A percentile compares a stretch with the other conserved stretches of the same genome.
phyloP scores from a whole-genome alignment of 1,140 invertebrate genomes.

The Aricia agestis region DNA sequence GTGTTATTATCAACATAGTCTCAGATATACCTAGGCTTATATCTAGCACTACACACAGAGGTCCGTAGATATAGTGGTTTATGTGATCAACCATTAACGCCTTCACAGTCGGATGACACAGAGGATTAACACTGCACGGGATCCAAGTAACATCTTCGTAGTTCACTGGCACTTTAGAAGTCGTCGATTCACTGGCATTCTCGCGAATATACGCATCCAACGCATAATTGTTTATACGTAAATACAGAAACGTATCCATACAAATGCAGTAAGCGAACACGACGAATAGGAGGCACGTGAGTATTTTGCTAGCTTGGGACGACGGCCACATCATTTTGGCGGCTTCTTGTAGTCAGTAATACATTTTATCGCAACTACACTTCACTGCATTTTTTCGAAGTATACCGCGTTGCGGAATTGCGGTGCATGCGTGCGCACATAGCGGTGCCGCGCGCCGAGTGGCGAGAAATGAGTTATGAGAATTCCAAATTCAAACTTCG shows the following conservation, averaged over 20 bases:
- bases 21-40: constrained; percentile 79
- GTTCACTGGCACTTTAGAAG: constrained; percentile 34
- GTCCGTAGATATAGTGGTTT: constrained; percentile 86
- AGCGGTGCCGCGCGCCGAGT: constrained; percentile 9
- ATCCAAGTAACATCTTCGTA: constrained; percentile 79
- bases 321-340: constrained; percentile 70
- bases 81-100: constrained; percentile 84
- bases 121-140: constrained; percentile 81
- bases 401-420: not conserved
- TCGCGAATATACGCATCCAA: constrained; percentile 45
- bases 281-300: constrained; percentile 48
- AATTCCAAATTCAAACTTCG: not conserved
- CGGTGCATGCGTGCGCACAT: constrained; percentile 17
- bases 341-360: constrained; percentile 25
- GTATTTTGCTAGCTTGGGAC: constrained; percentile 65
- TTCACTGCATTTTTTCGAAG: constrained; percentile 7
- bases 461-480: not conserved
- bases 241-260: constrained; percentile 63
- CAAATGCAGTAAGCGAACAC: constrained; percentile 56
- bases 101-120: constrained; percentile 86
- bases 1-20: constrained; percentile 80
- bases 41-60: constrained; percentile 81
- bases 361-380: not conserved
- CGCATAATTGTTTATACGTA: constrained; percentile 57
- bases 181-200: constrained; percentile 43